These are phyloP conservation scores for Malurus cyaneus DNA, from an alignment of 2,113 vertebrate genomes.

Conservation along the genomic window DNA sequence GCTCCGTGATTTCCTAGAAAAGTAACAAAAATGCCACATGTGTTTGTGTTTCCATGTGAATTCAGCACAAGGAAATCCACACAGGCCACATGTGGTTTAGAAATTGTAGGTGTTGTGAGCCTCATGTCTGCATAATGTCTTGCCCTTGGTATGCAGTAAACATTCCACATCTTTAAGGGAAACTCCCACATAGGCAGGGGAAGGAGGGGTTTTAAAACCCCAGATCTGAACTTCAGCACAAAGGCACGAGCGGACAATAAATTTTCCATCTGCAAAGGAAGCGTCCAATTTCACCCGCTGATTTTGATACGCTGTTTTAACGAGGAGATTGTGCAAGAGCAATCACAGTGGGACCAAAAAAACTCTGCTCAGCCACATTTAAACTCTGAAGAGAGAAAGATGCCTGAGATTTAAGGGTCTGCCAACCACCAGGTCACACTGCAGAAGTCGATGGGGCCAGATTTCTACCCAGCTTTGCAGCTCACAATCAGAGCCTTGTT, in stretches of 20 bases:
- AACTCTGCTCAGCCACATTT: neutral
- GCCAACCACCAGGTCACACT: neutral
- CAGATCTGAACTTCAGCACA: neutral
- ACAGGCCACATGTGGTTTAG: conserved; percentile 53
- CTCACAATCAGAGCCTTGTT: conserved; percentile 10
- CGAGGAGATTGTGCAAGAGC: neutral
- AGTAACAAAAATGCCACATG: conserved; percentile 61
- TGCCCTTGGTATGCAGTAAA: conserved; percentile 60
- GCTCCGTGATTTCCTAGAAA: conserved; percentile 65
- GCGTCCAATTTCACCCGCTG: neutral
- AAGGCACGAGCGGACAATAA: conserved; percentile 2
- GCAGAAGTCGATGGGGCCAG: neutral
- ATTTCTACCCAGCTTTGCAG: neutral
- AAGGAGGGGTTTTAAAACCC: conserved; percentile 37
- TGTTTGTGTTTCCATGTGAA: conserved; percentile 63
- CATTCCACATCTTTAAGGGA: conserved; percentile 64
- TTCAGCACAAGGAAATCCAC: conserved; percentile 61
- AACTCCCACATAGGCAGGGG: conserved; percentile 54
- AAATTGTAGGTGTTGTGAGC: conserved; percentile 64
- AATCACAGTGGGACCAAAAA: neutral
- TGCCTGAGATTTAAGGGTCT: neutral
- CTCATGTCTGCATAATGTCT: conserved; percentile 53
- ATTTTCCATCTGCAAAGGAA: conserved; percentile 38
- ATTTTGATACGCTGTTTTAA: neutral
- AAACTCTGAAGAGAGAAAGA: neutral